Evolutionary conservation across 2,888 invertebrate species (phyloP).

Genomic region (Drosophila mettleri): DNA sequence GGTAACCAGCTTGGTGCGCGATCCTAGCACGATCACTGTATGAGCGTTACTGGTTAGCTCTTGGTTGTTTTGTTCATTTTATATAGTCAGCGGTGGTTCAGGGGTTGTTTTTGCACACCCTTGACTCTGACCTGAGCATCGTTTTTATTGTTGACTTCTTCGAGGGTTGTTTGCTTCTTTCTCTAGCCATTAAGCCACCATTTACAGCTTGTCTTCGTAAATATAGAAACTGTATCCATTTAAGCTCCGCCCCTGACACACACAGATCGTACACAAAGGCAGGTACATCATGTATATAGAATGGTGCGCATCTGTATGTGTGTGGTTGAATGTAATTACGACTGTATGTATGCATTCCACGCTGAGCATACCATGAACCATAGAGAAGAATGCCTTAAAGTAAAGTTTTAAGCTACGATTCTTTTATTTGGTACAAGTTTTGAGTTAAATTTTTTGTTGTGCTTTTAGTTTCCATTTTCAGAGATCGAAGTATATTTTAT

Average conservation of each 20-base stretch:
- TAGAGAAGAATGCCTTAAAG: background rate
- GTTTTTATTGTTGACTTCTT: conserved; percentile 65
- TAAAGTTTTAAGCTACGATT: background rate
- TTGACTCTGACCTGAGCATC: conserved; percentile 34
- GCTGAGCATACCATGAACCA: background rate
- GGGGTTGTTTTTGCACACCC: conserved; percentile 62
- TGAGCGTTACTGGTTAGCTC: conserved; percentile 69
- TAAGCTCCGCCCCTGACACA: conserved; percentile 79
- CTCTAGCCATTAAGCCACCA: conserved; percentile 69
- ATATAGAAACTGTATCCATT: conserved; percentile 75
- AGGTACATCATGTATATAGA: conserved; percentile 45
- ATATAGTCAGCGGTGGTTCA: conserved; percentile 59
- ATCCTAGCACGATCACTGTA: conserved; percentile 75
- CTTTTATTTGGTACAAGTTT: background rate
- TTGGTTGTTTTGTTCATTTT: conserved; percentile 55
- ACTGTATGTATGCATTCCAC: background rate
- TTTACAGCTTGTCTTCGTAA: conserved; percentile 58
- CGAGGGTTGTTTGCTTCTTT: conserved; percentile 77
- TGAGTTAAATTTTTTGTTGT: background rate
- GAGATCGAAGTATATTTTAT: too few species aligned
- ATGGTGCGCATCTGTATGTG: background rate
- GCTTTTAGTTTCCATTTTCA: background rate
- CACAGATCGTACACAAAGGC: conserved; percentile 65
- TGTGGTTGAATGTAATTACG: background rate
- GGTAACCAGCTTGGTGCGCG: conserved; percentile 8